These are phyloP conservation scores for Carassius gibelio DNA, from an alignment of 2,113 vertebrate genomes.

Conservation along the genomic window DNA sequence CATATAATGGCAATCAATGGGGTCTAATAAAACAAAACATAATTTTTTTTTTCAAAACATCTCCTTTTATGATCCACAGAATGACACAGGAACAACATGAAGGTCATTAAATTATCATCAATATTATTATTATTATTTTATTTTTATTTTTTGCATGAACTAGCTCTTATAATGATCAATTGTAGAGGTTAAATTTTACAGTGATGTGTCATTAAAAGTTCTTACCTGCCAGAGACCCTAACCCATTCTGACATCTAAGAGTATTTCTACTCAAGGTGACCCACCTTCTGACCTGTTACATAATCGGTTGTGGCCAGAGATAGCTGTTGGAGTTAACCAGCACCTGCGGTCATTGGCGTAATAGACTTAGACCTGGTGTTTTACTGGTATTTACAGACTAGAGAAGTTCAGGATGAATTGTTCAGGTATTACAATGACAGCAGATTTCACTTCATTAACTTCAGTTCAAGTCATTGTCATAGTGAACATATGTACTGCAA, in stretches of 20 bases:
- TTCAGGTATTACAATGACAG: not conserved
- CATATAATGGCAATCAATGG: not conserved
- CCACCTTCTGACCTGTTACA: conserved; percentile 31
- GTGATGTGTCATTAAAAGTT: not conserved
- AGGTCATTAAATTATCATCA: not conserved
- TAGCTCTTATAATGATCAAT: not conserved
- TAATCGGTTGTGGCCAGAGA: conserved; percentile 19
- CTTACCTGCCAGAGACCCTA: not conserved
- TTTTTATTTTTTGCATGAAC: not conserved
- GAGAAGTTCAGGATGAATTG: not conserved
- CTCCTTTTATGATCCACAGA: not conserved
- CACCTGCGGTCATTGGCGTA: not conserved
- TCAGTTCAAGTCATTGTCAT: not conserved
- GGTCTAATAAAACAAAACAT: not conserved
- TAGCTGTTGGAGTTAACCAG: conserved; percentile 3
- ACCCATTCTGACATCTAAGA: conserved; percentile 14
- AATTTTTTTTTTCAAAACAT: not conserved
- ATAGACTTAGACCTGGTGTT: conserved; percentile 11
- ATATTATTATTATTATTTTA: too few relatives aligned
- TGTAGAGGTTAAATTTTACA: not conserved
- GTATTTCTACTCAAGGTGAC: conserved; percentile 41
- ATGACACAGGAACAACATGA: not conserved
- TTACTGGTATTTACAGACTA: conserved; percentile 20
- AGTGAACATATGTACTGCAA: conserved; percentile 15
- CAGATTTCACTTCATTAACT: conserved; percentile 10